Percentiles rank a stretch among this genome's conserved stretches.
Conservation (phyloP, 1,140 invertebrate genomes). For the Adelges cooleyi region DNA sequence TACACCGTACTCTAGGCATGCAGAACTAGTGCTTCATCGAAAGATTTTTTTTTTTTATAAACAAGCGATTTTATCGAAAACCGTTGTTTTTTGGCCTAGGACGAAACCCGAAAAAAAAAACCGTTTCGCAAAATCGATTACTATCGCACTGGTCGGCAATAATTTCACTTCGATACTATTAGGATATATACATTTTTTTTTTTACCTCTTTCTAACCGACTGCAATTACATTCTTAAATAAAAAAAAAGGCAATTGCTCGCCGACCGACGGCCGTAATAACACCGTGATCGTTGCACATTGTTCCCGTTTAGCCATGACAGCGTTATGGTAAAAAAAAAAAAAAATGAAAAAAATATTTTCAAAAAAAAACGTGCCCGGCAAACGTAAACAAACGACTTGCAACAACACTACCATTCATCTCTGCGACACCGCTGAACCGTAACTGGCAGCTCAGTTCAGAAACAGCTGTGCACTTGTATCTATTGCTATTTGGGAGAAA, state of each 20-base stretch:
- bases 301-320: conserved; percentile 11
- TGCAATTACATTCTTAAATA: not conserved
- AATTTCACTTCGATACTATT: not conserved
- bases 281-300: not conserved
- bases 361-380: conserved; percentile 8
- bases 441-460: too few relatives aligned
- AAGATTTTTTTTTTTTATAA: too few relatives aligned
- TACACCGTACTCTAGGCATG: too few relatives aligned
- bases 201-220: too few relatives aligned
- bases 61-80: too few relatives aligned
- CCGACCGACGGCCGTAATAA: not conserved
- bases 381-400: not conserved
- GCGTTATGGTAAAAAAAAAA: not conserved
- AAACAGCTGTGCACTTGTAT: too few relatives aligned
- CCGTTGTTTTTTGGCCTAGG: too few relatives aligned
- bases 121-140: conserved; percentile 7
- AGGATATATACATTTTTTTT: not conserved
- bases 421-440: too few relatives aligned
- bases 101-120: not conserved
- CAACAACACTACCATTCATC: too few relatives aligned
- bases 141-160: not conserved
- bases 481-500: too few relatives aligned
- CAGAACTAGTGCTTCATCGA: too few relatives aligned
- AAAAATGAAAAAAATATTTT: too few relatives aligned
- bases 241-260: not conserved